Percentiles rank a stretch among this genome's conserved stretches.
These are phyloP conservation scores for Heteromurus nitidus DNA, from an alignment of 2,888 invertebrate species.

Conservation along the genomic window DNA sequence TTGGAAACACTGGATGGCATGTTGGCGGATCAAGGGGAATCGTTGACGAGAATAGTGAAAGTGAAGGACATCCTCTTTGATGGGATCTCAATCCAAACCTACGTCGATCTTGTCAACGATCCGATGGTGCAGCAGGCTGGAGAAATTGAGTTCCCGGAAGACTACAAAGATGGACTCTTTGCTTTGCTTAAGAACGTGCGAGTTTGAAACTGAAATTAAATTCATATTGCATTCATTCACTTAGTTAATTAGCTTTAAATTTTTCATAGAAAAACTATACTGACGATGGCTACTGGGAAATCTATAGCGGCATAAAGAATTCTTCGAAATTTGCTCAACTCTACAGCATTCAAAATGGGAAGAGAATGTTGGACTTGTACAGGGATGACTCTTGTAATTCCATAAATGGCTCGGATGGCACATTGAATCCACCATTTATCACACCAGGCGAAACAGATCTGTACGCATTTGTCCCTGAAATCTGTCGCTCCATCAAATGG, in stretches of 20 bases:
- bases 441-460: conserved; percentile 53
- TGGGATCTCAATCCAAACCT: conserved; percentile 62
- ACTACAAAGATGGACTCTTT: conserved; percentile 66
- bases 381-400: conserved; percentile 53
- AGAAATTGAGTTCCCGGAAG: conserved; percentile 58
- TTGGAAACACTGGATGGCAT: conserved; percentile 60
- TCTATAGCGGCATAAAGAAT: conserved; percentile 50
- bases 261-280: conserved; percentile 65
- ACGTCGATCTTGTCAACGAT: conserved; percentile 63
- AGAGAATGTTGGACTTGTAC: conserved; percentile 42
- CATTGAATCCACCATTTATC: conserved; percentile 57
- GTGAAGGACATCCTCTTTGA: conserved; percentile 67
- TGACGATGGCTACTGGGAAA: conserved; percentile 58
- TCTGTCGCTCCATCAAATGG: conserved; percentile 59
- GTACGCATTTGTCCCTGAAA: conserved; percentile 61
- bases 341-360: conserved; percentile 50
- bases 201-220: neutral
- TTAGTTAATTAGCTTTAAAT: no score
- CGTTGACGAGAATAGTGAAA: conserved; percentile 52
- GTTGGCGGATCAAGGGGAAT: conserved; percentile 61
- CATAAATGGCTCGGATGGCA: conserved; percentile 54
- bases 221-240: conserved; percentile 3
- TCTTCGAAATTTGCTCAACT: conserved; percentile 42
- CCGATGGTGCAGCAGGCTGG: conserved; percentile 60
- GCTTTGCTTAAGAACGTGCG: conserved; percentile 64